Percentiles rank a stretch among this genome's conserved stretches.
These are phyloP conservation scores for Labrus mixtus DNA, from an alignment of 2,113 vertebrate species.

Conservation along the genomic window DNA sequence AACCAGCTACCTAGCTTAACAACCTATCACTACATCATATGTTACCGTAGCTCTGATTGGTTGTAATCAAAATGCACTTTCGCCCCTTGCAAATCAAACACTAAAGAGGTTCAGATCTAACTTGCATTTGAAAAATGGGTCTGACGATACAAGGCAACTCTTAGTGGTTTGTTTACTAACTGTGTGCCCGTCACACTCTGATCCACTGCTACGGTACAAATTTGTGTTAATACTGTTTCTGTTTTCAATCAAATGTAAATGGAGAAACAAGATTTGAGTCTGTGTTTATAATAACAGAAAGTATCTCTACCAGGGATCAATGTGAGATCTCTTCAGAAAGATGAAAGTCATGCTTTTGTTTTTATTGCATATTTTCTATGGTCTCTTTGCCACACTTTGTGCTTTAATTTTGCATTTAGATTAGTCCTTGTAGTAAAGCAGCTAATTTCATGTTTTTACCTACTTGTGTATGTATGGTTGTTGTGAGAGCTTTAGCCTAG, in stretches of 20 bases:
- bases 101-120: background rate
- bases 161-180: constrained; percentile 10
- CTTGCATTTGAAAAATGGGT: background rate
- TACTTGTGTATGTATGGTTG: constrained; percentile 6
- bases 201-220: background rate
- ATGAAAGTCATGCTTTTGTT: constrained; percentile 10
- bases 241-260: background rate
- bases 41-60: background rate
- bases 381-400: background rate
- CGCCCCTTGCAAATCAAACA: background rate
- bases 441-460: background rate
- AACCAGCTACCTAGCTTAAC: background rate
- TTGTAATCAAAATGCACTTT: background rate
- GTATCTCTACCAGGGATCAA: background rate
- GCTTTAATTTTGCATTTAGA: constrained; percentile 16
- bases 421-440: background rate
- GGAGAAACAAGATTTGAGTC: background rate
- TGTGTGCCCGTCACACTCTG: background rate
- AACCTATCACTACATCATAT: background rate
- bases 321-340: background rate
- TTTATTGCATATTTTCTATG: constrained; percentile 10
- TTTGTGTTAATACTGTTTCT: constrained; percentile 6
- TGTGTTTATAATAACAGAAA: background rate
- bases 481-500: constrained; percentile 11
- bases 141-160: no score